Conservation (phyloP, 2,797 vertebrate genomes). For the Meriones psammophilus region DNA sequence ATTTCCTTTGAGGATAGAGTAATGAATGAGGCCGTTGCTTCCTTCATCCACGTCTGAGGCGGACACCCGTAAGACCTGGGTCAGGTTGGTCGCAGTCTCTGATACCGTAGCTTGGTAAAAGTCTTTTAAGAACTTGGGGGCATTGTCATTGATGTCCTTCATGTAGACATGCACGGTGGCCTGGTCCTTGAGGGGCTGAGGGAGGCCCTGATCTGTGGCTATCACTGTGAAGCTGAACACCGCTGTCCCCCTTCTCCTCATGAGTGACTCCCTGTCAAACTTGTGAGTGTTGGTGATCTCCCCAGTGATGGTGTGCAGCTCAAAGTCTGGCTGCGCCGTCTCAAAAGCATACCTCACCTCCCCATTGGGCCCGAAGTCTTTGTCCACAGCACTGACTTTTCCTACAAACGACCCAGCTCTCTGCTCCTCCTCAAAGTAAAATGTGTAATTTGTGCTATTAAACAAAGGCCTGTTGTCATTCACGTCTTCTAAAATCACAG, state of each 20-base stretch:
- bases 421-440: slow-evolving; percentile 97
- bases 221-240: slow-evolving; percentile 95
- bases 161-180: slow-evolving; percentile 97
- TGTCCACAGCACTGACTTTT: slow-evolving; percentile 94
- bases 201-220: slow-evolving; percentile 96
- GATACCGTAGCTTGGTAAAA: slow-evolving; percentile 98
- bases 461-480: slow-evolving; percentile 99
- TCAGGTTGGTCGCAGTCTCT: slow-evolving; percentile 95
- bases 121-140: slow-evolving; percentile 97
- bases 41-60: slow-evolving; percentile 98
- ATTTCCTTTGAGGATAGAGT: slow-evolving; percentile 94
- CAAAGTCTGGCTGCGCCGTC: slow-evolving; percentile 94
- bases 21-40: slow-evolving; percentile 94
- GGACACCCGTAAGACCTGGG: slow-evolving; percentile 95
- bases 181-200: slow-evolving; percentile 96
- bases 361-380: slow-evolving; percentile 96
- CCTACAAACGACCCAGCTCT: slow-evolving; percentile 93
- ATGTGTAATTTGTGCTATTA: slow-evolving; percentile 98
- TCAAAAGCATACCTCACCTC: slow-evolving; percentile 97
- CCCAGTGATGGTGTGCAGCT: slow-evolving; percentile 94
- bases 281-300: slow-evolving; percentile 94
- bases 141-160: slow-evolving; percentile 97
- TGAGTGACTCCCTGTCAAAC: slow-evolving; percentile 96
- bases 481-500: slow-evolving; percentile 95
- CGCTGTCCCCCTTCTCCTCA: slow-evolving; percentile 95